Evolutionary conservation across 2,797 vertebrate species (phyloP).

Genomic region (Platalea minor): DNA sequence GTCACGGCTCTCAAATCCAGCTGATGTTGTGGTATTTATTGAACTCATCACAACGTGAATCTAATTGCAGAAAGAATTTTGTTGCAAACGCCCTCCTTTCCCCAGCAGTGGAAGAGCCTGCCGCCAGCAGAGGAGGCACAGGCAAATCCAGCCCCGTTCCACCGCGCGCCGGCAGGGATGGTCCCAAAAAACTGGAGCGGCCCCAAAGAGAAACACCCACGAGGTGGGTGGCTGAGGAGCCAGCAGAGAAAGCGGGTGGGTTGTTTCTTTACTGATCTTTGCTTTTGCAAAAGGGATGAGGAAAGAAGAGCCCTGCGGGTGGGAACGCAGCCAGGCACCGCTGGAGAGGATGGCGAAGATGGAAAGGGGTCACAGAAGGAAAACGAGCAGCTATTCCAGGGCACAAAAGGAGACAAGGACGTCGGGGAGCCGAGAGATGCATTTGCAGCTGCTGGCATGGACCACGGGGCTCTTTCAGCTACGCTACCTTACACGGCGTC

Average conservation of each 20-base stretch:
- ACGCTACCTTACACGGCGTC: not conserved
- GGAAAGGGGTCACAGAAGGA: not conserved
- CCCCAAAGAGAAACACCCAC: not conserved
- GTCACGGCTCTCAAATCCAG: not conserved
- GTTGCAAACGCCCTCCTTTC: not conserved
- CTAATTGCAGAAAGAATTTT: not conserved
- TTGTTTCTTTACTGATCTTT: not conserved
- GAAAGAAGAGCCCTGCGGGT: not conserved
- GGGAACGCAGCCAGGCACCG: not conserved
- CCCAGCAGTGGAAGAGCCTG: not conserved
- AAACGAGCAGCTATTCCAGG: not conserved
- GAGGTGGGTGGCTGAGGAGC: not conserved
- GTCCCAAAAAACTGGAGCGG: not conserved
- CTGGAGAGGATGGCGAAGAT: not conserved
- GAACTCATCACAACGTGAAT: not conserved
- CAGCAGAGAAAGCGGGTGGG: not conserved
- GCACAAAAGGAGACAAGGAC: not conserved
- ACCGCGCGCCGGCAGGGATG: not conserved
- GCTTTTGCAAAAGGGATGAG: not conserved
- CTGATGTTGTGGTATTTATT: not conserved
- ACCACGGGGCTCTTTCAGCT: not conserved
- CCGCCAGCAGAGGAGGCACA: not conserved
- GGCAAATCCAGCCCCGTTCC: not conserved
- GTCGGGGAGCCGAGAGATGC: not conserved
- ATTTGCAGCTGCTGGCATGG: not conserved